phyloP scores from a whole-genome alignment of 2,888 invertebrate species.

The Hesperia comma region DNA sequence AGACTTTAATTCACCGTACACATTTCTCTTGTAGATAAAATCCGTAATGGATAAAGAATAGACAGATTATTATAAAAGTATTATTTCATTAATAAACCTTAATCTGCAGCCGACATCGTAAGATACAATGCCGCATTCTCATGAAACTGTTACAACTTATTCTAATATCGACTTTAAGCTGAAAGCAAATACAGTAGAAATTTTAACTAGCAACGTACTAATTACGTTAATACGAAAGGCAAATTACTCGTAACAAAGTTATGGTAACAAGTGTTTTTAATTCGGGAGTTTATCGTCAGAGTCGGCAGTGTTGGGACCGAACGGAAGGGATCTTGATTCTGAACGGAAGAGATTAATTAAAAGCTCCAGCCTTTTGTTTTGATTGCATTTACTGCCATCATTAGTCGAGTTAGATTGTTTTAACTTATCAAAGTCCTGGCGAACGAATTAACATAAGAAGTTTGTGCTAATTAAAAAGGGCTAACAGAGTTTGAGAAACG shows the following conservation, averaged over 20 bases:
- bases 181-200: background rate
- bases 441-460: background rate
- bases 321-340: slow-evolving; percentile 18
- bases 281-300: slow-evolving; percentile 22
- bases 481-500: background rate
- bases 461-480: background rate
- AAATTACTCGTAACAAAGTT: slow-evolving; percentile 33
- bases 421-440: background rate
- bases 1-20: background rate
- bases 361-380: slow-evolving; percentile 13
- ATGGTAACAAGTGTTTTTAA: slow-evolving; percentile 32
- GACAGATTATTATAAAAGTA: background rate
- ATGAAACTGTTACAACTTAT: background rate
- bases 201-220: background rate
- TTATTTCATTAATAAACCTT: slow-evolving; percentile 15
- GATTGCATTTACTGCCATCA: slow-evolving; percentile 3
- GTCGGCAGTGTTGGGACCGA: slow-evolving; percentile 10
- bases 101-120: background rate
- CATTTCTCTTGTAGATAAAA: background rate
- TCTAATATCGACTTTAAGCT: background rate
- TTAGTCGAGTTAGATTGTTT: background rate
- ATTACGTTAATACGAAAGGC: slow-evolving; percentile 28
- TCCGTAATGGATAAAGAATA: slow-evolving; percentile 1
- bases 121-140: background rate
- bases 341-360: slow-evolving; percentile 22